Base-by-base conservation (phyloP, 2,113 vertebrate species). In the Elephantulus edwardii region DNA sequence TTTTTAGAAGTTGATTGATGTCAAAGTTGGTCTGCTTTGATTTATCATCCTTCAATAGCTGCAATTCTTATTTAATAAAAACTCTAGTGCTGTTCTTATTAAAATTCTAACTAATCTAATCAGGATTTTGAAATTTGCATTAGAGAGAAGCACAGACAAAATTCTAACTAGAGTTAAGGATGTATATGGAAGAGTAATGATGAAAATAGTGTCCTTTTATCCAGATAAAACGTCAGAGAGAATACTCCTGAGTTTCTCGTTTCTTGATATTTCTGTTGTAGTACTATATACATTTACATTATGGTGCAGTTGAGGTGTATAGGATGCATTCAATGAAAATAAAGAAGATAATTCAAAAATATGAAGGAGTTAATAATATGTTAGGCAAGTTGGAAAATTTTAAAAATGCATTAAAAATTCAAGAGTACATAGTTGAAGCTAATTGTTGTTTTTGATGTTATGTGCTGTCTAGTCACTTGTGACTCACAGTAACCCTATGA, bases 81-180 rank as follows among this genome's bases (percentile, higher is more conserved):
- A 38, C 66, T 22, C 16, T n/a, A 68, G 7, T 2, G 35, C 19
- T 4, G 35, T 75, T 64, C 54, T 85, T 91, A 38, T 17, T 44
- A 60, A 86, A 28, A 26, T 71, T 28, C 38, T 76, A 30, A 42
- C 30, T 22, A 80, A 75, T 12, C 4, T 81, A n/a, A 60, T 75
- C 28, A 58, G 13, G 56, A n/a, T 60, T 93, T 70, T 82, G 70
- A 89, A 68, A 86, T 71, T 81, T 86, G 46, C 82, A 2, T 71
- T 86, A 20, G 9, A 77, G 26, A 90, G 68, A 81, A 22, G 46
- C 6, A 64, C 26, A 44, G 7, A 30, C 46, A 75, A 66, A 64
- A n/a, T 1, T 58, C 17, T n/a, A 77, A 50, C 11, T 22, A 72
- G 24, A 50, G 52, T 48, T 40, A 68, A 30, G 56, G n/a, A 66